A percentile compares a stretch with the other conserved stretches of the same genome.
phyloP scores from a whole-genome alignment of 2,888 invertebrate genomes.

The Drosophila rubida region DNA sequence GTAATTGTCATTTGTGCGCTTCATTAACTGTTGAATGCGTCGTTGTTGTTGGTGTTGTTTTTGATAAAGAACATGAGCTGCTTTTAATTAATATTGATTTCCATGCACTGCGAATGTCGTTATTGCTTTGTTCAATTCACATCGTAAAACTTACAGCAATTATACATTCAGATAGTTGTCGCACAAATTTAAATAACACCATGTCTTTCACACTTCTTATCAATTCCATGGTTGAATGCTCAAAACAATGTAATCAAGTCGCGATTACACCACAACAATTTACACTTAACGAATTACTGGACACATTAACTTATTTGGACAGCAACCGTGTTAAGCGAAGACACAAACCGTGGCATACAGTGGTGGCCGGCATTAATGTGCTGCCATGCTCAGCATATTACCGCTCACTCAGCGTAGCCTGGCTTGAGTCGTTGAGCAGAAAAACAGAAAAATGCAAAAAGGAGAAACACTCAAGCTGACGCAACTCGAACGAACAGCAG shows the following conservation, averaged over 20 bases:
- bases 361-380: slow-evolving; percentile 45
- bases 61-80: slow-evolving; percentile 40
- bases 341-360: slow-evolving; percentile 64
- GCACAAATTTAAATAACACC: neutral
- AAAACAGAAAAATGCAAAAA: slow-evolving; percentile 29
- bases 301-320: slow-evolving; percentile 51
- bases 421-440: slow-evolving; percentile 48
- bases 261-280: slow-evolving; percentile 28
- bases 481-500: slow-evolving; percentile 59
- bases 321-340: slow-evolving; percentile 60
- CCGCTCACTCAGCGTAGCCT: slow-evolving; percentile 42
- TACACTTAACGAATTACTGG: slow-evolving; percentile 31
- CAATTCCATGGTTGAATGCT: neutral
- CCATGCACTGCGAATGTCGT: slow-evolving; percentile 9
- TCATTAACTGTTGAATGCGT: slow-evolving; percentile 66
- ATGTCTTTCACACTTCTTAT: neutral
- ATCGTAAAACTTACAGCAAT: neutral
- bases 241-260: neutral
- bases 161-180: too few relatives aligned
- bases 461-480: slow-evolving; percentile 60
- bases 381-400: slow-evolving; percentile 26
- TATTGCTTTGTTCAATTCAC: neutral
- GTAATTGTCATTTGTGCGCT: slow-evolving; percentile 63
- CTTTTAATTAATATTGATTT: slow-evolving; percentile 69
- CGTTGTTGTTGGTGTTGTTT: slow-evolving; percentile 4